Evolutionary conservation across 2,797 vertebrate species (phyloP).

Genomic region (Semotilus atromaculatus): DNA sequence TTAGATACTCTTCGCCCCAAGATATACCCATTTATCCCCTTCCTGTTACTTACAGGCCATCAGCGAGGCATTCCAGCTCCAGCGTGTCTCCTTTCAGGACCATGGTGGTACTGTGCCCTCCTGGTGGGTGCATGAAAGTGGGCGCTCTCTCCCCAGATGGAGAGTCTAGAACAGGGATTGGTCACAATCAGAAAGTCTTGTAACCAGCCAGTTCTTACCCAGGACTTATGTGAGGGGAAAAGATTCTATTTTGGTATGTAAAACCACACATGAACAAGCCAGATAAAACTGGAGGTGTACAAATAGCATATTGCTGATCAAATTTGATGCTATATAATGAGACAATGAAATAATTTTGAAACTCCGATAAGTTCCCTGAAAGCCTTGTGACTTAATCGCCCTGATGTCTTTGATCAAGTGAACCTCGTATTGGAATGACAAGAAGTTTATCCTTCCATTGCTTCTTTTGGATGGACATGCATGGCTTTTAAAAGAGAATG

Average conservation of each 20-base stretch:
- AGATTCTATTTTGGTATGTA: neutral
- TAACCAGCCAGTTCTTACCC: slow-evolving; percentile 27
- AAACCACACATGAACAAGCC: slow-evolving; percentile 15
- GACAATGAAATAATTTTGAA: neutral
- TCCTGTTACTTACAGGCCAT: slow-evolving; percentile 88
- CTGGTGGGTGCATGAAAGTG: slow-evolving; percentile 85
- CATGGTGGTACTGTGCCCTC: slow-evolving; percentile 84
- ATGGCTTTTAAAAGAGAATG: slow-evolving; percentile 45
- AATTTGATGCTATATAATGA: neutral
- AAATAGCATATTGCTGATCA: neutral
- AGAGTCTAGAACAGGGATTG: slow-evolving; percentile 78
- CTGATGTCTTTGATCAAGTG: slow-evolving; percentile 47
- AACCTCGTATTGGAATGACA: slow-evolving; percentile 39
- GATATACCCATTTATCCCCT: neutral
- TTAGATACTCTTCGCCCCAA: neutral
- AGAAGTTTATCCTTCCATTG: slow-evolving; percentile 48
- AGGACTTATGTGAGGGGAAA: neutral
- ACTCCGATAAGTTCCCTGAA: neutral
- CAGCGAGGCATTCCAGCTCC: slow-evolving; percentile 93
- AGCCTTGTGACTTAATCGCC: neutral
- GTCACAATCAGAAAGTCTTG: slow-evolving; percentile 47
- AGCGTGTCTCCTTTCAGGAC: slow-evolving; percentile 90
- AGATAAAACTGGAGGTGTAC: neutral
- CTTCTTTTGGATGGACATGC: slow-evolving; percentile 29
- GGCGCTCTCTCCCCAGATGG: slow-evolving; percentile 85